These are phyloP conservation scores for Phyllotreta striolata DNA, from an alignment of 2,888 invertebrate genomes.

Conservation along the genomic window DNA sequence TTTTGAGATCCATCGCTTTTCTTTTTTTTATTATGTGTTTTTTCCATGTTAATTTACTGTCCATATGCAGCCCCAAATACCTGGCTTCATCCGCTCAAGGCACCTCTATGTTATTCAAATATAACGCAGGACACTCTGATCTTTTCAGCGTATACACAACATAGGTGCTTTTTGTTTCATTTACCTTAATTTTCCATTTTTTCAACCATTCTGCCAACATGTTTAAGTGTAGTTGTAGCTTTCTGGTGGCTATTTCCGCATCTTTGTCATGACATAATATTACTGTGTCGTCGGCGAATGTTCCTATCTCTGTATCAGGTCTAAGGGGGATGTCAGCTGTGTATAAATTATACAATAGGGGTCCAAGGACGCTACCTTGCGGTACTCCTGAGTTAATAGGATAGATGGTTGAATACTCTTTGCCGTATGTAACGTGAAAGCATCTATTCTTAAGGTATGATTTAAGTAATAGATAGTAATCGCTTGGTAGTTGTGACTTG, in stretches of 20 bases:
- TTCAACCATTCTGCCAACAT: neutral
- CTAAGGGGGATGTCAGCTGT: neutral
- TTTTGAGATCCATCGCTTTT: conserved; percentile 1
- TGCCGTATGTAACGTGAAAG: neutral
- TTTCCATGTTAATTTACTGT: conserved; percentile 1
- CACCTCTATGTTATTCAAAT: neutral
- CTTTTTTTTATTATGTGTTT: conserved; percentile 11
- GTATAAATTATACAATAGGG: neutral
- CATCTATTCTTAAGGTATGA: neutral
- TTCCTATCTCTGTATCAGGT: conserved; percentile 7
- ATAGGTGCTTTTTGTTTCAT: neutral
- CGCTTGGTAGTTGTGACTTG: neutral
- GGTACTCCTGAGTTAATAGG: neutral
- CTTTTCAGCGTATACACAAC: too few species aligned
- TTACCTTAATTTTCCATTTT: conserved; percentile 4
- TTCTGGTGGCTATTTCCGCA: neutral
- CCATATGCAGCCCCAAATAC: neutral
- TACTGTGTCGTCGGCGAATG: conserved; percentile 43
- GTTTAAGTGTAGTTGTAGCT: neutral
- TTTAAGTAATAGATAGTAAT: neutral
- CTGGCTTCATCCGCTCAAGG: neutral
- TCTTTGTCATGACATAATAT: conserved; percentile 24
- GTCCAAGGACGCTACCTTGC: neutral
- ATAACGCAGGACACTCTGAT: neutral
- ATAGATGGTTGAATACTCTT: neutral